phyloP scores from a whole-genome alignment of 2,888 invertebrate species.

The Papilio demoleus region DNA sequence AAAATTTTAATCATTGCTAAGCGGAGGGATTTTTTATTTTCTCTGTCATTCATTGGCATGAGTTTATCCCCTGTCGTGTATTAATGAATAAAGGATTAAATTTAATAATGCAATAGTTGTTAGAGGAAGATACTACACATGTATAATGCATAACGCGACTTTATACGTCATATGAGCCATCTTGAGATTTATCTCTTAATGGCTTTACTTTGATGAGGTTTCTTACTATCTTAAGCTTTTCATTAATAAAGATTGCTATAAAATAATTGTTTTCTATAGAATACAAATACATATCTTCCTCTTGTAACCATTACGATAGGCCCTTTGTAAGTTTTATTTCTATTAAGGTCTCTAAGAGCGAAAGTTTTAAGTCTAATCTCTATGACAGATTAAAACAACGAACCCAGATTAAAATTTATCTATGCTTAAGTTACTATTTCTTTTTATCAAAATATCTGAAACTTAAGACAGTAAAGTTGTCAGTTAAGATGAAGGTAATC shows the following conservation, averaged over 20 bases:
- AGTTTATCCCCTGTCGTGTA: slow-evolving; percentile 8
- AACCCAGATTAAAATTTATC: no score
- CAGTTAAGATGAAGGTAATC: slow-evolving; percentile 27
- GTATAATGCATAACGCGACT: slow-evolving; percentile 17
- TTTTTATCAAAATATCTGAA: slow-evolving; percentile 30
- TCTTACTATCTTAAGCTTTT: background rate
- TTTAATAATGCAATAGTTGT: slow-evolving; percentile 4
- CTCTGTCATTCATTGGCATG: slow-evolving; percentile 3
- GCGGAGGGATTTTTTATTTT: background rate
- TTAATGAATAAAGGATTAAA: slow-evolving; percentile 31
- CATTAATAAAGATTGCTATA: background rate
- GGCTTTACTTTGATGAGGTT: background rate
- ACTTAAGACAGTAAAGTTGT: slow-evolving; percentile 30
- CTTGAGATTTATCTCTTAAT: background rate
- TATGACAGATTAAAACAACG: background rate
- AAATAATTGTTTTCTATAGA: background rate
- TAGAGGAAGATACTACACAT: slow-evolving; percentile 4
- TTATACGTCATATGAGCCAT: slow-evolving; percentile 8
- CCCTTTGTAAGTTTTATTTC: no score
- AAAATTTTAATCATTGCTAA: background rate
- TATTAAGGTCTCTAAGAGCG: no score
- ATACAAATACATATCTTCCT: background rate
- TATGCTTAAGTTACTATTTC: slow-evolving; percentile 11
- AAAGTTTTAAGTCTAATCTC: background rate
- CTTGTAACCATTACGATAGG: background rate